Evolutionary conservation across 2,888 invertebrate genomes (phyloP), one percentile per base, ranked within the genome.

Genomic region (Ischnus inquisitorius): DNA sequence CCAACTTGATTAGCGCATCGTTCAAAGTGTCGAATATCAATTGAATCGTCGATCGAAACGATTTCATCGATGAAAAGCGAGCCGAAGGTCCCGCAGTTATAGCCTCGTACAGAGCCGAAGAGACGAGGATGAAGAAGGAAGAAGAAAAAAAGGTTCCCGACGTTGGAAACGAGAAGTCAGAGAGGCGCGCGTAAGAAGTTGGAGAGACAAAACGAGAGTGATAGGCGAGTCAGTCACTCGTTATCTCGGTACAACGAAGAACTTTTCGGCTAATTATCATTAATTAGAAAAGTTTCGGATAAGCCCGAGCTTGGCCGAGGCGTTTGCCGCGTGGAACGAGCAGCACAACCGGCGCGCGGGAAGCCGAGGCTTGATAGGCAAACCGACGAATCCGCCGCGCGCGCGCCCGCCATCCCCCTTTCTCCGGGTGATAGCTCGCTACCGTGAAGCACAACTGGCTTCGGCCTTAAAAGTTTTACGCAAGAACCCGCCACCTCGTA

Each of bases 251-350:
- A 85, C 88, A 90, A 88, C 85, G 76, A 85, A 34, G 34, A 87
- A 87, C 86, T 85, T 88, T 87, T 82, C 85, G 82, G 90, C 91
- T 92, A 92, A 92, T 92, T 92, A 93, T 91, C 92, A 92, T 92
- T 93, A 92, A 92, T 93, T 92, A 92, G 92, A 92, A 92, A 93
- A 92, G 92, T 92, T 93, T 84, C 62, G 77, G 68, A 22, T 25
- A 72, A 83, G 79, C 65, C 67, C 22, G 76, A 60, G 82, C 48
- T 14, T 39, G 19, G 67, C 72, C 64, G 75, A 22, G 41, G 69
- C 48, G 72, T 39, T 65, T 39, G 68, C 75, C 41, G 81, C 83
- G 79, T 75, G 74, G 64, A 84, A 81, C 84, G 81, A 81, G 84
- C 80, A 84, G 74, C 84, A 34, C 34, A 34, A 34, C 6, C 34